Conservation (phyloP, 1,140 invertebrate species). For the Orchestia grillus region DNA sequence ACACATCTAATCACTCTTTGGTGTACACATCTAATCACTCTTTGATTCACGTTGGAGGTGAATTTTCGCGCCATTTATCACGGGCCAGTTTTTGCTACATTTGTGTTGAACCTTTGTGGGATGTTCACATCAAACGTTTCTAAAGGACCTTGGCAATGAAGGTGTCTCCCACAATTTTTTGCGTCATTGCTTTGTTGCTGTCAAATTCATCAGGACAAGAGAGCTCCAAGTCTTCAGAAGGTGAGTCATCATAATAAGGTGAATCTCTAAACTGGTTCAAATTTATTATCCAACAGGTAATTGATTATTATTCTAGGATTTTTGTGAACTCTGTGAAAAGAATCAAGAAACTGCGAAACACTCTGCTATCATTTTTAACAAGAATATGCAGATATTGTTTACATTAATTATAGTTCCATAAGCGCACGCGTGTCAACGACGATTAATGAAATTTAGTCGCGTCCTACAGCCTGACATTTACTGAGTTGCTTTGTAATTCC, state of each 20-base stretch:
- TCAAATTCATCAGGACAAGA: not conserved
- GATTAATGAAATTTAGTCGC: no score
- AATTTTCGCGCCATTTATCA: not conserved
- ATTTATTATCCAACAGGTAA: not conserved
- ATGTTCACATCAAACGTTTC: not conserved
- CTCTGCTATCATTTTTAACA: not conserved
- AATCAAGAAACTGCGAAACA: not conserved
- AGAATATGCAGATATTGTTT: not conserved
- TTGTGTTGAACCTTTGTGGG: not conserved
- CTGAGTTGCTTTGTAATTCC: no score
- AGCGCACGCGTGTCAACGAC: no score
- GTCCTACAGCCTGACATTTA: no score
- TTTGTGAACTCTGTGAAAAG: not conserved
- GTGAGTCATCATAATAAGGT: not conserved
- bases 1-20: not conserved
- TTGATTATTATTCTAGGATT: not conserved
- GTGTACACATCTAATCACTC: not conserved
- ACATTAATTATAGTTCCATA: no score
- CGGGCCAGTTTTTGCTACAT: not conserved
- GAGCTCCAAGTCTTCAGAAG: not conserved
- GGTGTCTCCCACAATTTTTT: not conserved
- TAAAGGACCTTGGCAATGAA: not conserved
- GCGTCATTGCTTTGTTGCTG: not conserved
- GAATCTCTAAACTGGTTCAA: not conserved
- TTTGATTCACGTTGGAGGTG: not conserved